phyloP scores from a whole-genome alignment of 2,888 invertebrate genomes.

The Lydus trimaculatus region DNA sequence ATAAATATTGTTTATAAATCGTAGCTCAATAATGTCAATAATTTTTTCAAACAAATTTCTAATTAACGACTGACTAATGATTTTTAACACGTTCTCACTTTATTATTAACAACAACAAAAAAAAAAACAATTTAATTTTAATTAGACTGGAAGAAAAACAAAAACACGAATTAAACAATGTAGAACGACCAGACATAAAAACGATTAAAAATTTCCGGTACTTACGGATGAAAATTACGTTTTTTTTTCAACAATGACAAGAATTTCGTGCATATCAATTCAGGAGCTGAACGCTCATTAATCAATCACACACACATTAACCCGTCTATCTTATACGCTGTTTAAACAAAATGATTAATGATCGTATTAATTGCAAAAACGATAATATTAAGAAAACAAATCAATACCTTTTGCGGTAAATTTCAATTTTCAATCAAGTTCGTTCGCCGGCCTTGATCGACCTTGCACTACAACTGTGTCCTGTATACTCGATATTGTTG shows the following conservation, averaged over 20 bases:
- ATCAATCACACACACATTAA: too few species aligned
- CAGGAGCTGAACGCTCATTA: too few species aligned
- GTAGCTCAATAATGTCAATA: too few species aligned
- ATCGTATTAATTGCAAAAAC: too few species aligned
- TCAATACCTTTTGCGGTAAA: background rate
- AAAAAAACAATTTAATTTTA: background rate
- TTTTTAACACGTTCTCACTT: background rate
- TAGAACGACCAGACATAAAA: background rate
- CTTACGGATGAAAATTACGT: background rate
- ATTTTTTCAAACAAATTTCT: too few species aligned
- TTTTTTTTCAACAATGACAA: too few species aligned
- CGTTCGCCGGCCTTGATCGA: constrained; percentile 19
- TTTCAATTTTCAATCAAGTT: background rate
- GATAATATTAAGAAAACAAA: background rate
- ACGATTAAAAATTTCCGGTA: background rate
- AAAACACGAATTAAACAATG: background rate
- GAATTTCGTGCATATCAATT: too few species aligned
- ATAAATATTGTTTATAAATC: too few species aligned
- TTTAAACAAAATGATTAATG: too few species aligned
- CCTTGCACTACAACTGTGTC: constrained; percentile 11
- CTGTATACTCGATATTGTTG: too few species aligned
- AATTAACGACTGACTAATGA: background rate
- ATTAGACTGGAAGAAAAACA: background rate
- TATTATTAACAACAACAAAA: too few species aligned
- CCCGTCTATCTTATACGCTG: too few species aligned